Evolutionary conservation across 2,888 invertebrate genomes (phyloP).

Genomic region (Calephelis perditalis): DNA sequence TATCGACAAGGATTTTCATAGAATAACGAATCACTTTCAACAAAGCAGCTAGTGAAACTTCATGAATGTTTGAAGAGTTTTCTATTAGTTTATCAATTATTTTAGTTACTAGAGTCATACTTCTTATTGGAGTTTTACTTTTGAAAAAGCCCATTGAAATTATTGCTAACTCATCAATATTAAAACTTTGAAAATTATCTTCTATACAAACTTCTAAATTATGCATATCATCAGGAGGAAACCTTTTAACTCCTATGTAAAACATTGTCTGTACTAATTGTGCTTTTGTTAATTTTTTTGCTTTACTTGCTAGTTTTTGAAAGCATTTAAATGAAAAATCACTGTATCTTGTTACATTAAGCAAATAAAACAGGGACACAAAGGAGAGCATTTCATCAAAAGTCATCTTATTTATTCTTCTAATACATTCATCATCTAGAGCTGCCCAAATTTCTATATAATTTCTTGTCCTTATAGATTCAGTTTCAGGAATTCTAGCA

Average conservation of each 20-base stretch:
- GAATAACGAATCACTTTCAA: conserved; percentile 82
- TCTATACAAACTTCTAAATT: conserved; percentile 80
- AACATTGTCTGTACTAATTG: conserved; percentile 84
- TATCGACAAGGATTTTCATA: conserved; percentile 53
- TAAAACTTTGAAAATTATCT: conserved; percentile 72
- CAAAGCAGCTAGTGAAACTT: conserved; percentile 81
- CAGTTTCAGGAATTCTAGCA: conserved; percentile 68
- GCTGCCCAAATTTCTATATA: conserved; percentile 82
- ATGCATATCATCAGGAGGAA: conserved; percentile 77
- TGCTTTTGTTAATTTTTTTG: conserved; percentile 75
- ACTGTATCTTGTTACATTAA: conserved; percentile 73
- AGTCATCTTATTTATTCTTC: conserved; percentile 64
- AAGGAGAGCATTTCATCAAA: conserved; percentile 75
- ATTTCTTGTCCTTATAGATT: conserved; percentile 73
- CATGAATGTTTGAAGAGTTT: conserved; percentile 75
- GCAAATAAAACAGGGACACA: conserved; percentile 81
- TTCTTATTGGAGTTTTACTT: conserved; percentile 81
- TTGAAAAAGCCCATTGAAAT: conserved; percentile 89
- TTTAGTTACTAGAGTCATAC: conserved; percentile 58
- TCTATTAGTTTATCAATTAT: conserved; percentile 73
- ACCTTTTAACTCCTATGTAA: conserved; percentile 79
- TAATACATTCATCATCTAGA: conserved; percentile 81
- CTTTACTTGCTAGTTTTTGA: conserved; percentile 75
- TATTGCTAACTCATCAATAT: conserved; percentile 82
- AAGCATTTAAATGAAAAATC: conserved; percentile 76